A percentile compares a stretch with the other conserved stretches of the same genome.
These are phyloP conservation scores for Zaprionus inermis DNA, from an alignment of 1,140 invertebrate genomes.

Conservation along the genomic window DNA sequence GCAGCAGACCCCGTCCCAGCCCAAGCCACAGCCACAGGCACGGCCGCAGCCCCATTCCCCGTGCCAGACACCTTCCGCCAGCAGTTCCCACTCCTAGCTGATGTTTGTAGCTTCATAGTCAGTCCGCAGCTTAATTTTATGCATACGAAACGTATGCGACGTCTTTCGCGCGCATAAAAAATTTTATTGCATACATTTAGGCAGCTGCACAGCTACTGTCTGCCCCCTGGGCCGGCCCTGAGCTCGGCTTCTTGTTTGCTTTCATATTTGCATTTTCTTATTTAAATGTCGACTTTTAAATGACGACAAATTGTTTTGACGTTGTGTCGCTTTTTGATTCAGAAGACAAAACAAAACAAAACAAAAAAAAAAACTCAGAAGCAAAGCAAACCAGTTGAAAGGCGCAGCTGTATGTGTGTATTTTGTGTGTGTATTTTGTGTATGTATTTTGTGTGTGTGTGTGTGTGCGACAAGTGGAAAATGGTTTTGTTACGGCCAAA, in stretches of 20 bases:
- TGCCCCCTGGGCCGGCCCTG: neutral
- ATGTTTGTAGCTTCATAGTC: conserved; percentile 32
- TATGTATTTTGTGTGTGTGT: conserved; percentile 1
- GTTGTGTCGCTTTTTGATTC: conserved; percentile 82
- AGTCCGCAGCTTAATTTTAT: conserved; percentile 71
- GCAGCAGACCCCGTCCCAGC: neutral
- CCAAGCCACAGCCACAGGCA: no score
- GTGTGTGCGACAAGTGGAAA: conserved; percentile 55
- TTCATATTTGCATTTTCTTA: conserved; percentile 80
- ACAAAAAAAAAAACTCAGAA: conserved; percentile 33
- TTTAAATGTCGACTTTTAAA: conserved; percentile 83
- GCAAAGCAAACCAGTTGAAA: conserved; percentile 66
- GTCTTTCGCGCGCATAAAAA: conserved; percentile 70
- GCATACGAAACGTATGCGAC: conserved; percentile 76
- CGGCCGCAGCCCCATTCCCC: neutral
- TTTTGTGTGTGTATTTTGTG: conserved; percentile 11
- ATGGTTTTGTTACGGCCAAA: conserved; percentile 60
- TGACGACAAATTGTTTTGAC: conserved; percentile 82
- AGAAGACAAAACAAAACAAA: conserved; percentile 45
- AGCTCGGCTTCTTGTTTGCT: conserved; percentile 13
- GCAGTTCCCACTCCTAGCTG: neutral
- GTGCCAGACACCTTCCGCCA: neutral
- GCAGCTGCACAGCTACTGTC: conserved; percentile 36
- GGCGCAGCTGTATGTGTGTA: conserved; percentile 38
- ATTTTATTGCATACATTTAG: conserved; percentile 82